Evolutionary conservation across 2,797 vertebrate genomes (phyloP).

Genomic region (Sorex maritimensis): DNA sequence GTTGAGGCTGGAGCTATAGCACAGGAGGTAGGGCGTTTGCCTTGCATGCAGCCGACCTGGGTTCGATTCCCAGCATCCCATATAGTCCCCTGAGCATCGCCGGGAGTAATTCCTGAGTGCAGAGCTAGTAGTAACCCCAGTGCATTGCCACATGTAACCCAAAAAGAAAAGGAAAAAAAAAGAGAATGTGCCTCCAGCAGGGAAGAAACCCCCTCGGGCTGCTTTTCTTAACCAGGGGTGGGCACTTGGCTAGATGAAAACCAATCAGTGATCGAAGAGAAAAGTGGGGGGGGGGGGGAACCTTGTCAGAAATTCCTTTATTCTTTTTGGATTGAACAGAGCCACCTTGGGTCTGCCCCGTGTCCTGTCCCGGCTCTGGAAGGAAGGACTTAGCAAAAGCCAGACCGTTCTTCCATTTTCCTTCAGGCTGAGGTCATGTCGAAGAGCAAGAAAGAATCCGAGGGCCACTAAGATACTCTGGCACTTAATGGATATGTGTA

Average conservation of each 20-base stretch:
- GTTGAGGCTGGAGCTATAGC: neutral
- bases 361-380: neutral
- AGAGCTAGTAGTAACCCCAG: no score
- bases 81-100: no score
- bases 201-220: slow-evolving; percentile 13
- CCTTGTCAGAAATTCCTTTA: neutral
- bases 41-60: no score
- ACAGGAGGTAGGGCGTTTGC: no score
- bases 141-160: no score
- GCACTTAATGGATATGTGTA: slow-evolving; percentile 4
- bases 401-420: neutral
- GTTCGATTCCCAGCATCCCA: no score
- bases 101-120: no score
- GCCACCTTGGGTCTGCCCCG: neutral
- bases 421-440: slow-evolving; percentile 11
- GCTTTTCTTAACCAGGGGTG: slow-evolving; percentile 20
- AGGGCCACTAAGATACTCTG: neutral
- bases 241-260: neutral
- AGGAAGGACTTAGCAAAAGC: slow-evolving; percentile 28
- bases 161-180: no score
- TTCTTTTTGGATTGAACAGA: neutral
- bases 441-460: slow-evolving; percentile 28
- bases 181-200: neutral
- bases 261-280: neutral
- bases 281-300: neutral